Percentiles rank a stretch among this genome's conserved stretches.
Conservation (phyloP, 2,797 vertebrate species). For the Coracias cyanogaster region DNA sequence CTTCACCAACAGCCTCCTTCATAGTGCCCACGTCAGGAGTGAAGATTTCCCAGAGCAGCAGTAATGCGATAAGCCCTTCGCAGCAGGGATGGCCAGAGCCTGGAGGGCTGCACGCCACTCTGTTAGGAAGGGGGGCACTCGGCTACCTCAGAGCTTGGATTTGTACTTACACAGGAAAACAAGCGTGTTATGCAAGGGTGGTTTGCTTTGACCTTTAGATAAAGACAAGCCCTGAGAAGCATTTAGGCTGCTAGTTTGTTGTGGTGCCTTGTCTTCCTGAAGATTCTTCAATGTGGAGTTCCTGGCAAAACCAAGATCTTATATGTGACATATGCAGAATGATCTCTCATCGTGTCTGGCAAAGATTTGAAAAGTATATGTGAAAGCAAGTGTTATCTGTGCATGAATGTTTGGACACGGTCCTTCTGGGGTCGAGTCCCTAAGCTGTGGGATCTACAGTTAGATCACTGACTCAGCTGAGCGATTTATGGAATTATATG, state of each 20-base stretch:
- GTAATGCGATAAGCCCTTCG: not conserved
- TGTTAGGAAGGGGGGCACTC: not conserved
- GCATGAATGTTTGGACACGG: not conserved
- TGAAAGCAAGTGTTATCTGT: not conserved
- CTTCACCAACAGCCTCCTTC: not conserved
- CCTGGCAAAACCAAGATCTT: not conserved
- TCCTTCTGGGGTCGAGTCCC: not conserved
- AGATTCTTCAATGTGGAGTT: not conserved
- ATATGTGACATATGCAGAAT: not conserved
- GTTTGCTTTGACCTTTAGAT: slow-evolving; percentile 18
- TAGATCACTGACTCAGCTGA: not conserved
- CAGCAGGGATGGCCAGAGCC: not conserved
- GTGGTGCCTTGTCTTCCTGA: not conserved
- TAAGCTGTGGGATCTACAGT: not conserved
- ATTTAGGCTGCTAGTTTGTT: not conserved
- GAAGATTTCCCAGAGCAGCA: not conserved
- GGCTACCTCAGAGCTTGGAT: not conserved
- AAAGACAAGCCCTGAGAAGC: not conserved
- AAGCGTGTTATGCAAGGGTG: not conserved
- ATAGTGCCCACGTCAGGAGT: not conserved
- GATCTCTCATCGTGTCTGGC: not conserved
- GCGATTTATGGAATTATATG: not conserved
- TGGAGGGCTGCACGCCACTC: fast-evolving
- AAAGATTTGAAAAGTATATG: not conserved
- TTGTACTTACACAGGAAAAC: not conserved